Conservation (phyloP, 2,113 vertebrate genomes). For the Callopanchax toddi region DNA sequence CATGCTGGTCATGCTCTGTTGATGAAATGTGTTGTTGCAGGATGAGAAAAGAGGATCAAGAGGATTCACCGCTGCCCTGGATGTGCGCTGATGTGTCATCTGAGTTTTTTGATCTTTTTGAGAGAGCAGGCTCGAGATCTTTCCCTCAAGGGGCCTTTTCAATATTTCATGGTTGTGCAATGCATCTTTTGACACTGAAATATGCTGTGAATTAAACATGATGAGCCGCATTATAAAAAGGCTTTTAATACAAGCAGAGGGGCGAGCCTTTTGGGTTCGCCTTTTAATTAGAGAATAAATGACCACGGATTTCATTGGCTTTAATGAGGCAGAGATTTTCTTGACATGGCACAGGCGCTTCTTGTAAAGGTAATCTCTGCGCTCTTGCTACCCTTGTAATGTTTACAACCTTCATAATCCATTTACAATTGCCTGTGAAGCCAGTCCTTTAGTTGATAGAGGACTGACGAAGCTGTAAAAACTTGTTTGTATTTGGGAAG, state of each 20-base stretch:
- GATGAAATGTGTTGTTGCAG: conserved; percentile 48
- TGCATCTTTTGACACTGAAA: conserved; percentile 77
- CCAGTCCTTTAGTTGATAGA: conserved; percentile 15
- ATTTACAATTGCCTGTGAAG: conserved; percentile 46
- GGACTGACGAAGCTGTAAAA: conserved; percentile 37
- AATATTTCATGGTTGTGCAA: conserved; percentile 77
- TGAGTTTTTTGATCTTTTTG: conserved; percentile 71
- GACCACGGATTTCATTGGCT: conserved; percentile 35
- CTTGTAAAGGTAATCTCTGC: conserved; percentile 19
- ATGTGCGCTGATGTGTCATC: conserved; percentile 61
- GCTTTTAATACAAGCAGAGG: conserved; percentile 64
- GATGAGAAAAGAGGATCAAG: conserved; percentile 66
- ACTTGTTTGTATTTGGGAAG: conserved; percentile 28
- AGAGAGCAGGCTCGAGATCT: conserved; percentile 58
- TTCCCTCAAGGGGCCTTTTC: conserved; percentile 58
- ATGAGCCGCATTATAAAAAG: conserved; percentile 70
- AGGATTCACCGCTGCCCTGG: conserved; percentile 55
- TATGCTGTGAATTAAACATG: conserved; percentile 78
- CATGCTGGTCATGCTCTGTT: conserved; percentile 41
- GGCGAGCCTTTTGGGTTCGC: conserved; percentile 42
- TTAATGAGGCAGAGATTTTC: conserved; percentile 33
- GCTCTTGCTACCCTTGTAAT: background rate
- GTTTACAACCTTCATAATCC: conserved; percentile 20
- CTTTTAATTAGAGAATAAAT: conserved; percentile 66
- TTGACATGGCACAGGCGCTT: conserved; percentile 9